Conservation (phyloP, 1,140 invertebrate species). For the Pseudachorutes palmiensis region DNA sequence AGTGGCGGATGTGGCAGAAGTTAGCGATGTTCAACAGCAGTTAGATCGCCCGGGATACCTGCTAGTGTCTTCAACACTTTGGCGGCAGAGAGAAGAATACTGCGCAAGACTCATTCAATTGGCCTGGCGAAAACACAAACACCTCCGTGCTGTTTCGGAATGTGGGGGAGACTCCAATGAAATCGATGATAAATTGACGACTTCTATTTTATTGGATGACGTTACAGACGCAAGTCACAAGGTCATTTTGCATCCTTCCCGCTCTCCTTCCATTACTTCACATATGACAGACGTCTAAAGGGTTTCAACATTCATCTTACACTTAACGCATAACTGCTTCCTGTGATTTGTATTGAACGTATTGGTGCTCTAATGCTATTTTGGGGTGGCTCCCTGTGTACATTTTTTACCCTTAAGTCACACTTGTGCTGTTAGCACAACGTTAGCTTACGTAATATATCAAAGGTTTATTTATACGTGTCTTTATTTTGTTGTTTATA, state of each 20-base stretch:
- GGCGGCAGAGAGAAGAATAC: constrained; percentile 90
- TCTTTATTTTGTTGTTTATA: too few relatives aligned
- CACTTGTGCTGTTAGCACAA: too few relatives aligned
- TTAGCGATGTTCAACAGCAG: constrained; percentile 60
- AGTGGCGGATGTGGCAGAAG: constrained; percentile 76
- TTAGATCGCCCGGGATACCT: constrained; percentile 81
- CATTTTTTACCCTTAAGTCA: too few relatives aligned
- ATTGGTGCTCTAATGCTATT: too few relatives aligned
- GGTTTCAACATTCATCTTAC: too few relatives aligned
- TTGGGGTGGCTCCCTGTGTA: too few relatives aligned
- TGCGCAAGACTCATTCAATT: constrained; percentile 90
- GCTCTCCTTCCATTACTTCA: constrained; percentile 70
- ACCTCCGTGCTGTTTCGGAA: too few relatives aligned
- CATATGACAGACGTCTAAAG: constrained; percentile 72
- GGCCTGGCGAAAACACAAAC: constrained; percentile 81
- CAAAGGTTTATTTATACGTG: too few relatives aligned
- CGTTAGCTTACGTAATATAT: too few relatives aligned
- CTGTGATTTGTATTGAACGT: too few relatives aligned
- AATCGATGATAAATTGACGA: constrained; percentile 26
- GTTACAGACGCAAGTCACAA: constrained; percentile 42
- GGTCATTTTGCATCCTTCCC: too few relatives aligned
- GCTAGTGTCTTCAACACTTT: constrained; percentile 85
- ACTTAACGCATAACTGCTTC: too few relatives aligned
- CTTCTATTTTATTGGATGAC: constrained; percentile 29
- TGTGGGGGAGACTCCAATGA: constrained; percentile 26